Evolutionary conservation across 2,797 vertebrate species (phyloP).

Genomic region (Potorous gilbertii): DNA sequence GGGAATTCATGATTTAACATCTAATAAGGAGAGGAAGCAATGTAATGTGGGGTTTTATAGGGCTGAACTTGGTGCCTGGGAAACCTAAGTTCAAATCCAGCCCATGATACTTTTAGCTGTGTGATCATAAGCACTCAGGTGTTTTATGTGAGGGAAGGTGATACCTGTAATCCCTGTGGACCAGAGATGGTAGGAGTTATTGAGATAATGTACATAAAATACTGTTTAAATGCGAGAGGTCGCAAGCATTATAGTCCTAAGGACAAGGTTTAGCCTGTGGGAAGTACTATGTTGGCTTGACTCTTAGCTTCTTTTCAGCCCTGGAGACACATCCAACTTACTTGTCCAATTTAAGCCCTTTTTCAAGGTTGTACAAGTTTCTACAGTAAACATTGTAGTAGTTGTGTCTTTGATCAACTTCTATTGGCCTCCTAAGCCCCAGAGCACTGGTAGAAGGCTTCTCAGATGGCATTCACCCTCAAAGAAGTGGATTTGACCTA

Average conservation of each 20-base stretch:
- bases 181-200: not conserved
- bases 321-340: no score
- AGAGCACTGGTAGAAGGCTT: not conserved
- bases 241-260: not conserved
- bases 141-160: not conserved
- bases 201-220: not conserved
- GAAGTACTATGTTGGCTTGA: not conserved
- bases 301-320: no score
- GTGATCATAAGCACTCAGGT: not conserved
- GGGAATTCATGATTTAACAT: not conserved
- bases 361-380: no score
- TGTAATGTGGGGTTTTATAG: not conserved
- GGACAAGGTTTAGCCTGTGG: not conserved
- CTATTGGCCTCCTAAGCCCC: no score
- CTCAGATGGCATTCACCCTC: not conserved
- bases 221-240: not conserved
- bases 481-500: not conserved
- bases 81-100: not conserved
- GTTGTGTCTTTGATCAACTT: not conserved
- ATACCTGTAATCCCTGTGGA: no score
- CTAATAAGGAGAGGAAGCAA: not conserved
- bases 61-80: not conserved
- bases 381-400: not conserved
- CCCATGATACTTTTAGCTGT: not conserved
- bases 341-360: no score